Evolutionary conservation across 2,113 vertebrate species (phyloP).

Genomic region (Takifugu flavidus): DNA sequence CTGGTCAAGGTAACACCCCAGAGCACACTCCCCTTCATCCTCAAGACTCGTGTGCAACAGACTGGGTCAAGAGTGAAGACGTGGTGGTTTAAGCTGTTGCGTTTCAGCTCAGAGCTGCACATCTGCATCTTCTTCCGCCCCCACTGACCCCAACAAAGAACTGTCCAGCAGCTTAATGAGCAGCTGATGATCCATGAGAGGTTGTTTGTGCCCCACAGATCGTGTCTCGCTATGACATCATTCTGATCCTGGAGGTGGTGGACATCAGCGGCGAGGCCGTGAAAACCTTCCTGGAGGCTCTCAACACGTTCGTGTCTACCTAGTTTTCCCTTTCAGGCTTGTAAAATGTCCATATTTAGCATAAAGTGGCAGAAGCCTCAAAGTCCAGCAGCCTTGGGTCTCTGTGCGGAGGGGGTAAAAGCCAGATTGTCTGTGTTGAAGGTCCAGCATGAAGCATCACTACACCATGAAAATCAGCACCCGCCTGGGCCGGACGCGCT

Average conservation of each 20-base stretch:
- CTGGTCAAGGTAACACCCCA: conserved; percentile 52
- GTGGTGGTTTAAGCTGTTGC: too few relatives aligned
- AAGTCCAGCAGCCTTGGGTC: too few relatives aligned
- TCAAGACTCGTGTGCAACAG: too few relatives aligned
- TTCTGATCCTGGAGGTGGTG: conserved; percentile 77
- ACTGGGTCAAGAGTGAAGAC: too few relatives aligned
- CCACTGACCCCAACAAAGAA: too few relatives aligned
- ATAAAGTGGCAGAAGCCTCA: too few relatives aligned
- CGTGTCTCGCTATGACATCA: conserved; percentile 75
- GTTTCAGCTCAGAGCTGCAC: too few relatives aligned
- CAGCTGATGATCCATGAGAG: too few relatives aligned
- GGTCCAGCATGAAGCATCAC: conserved; percentile 34
- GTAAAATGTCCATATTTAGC: too few relatives aligned
- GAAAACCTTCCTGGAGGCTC: conserved; percentile 50
- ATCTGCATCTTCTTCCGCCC: too few relatives aligned
- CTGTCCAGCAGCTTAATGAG: too few relatives aligned
- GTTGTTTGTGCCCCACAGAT: conserved; percentile 57
- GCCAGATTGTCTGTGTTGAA: conserved; percentile 13
- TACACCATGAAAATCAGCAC: conserved; percentile 70
- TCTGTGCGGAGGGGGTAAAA: neutral
- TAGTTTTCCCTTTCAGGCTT: too few relatives aligned
- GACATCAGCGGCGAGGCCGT: conserved; percentile 59
- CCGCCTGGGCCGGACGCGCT: conserved; percentile 61
- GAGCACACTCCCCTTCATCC: neutral
- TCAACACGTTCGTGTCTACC: conserved; percentile 64